Evolutionary conservation across 2,797 vertebrate species (phyloP), one percentile per base, ranked within the genome.

Genomic region (Silurus lanzhouensis): DNA sequence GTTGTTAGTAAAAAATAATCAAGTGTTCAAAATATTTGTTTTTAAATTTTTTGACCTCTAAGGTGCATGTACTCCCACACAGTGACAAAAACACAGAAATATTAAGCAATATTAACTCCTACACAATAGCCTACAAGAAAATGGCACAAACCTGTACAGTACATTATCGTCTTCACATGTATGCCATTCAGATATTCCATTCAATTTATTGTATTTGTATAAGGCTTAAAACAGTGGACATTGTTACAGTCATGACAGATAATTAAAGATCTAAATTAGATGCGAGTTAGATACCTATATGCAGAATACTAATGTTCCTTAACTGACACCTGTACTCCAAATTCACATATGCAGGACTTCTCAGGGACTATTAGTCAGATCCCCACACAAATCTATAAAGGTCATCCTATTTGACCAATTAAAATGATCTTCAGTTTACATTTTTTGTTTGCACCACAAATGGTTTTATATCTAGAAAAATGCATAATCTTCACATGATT

Each of bases 41-140:
- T 31, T 61, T 13, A 1, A n/a, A 57, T 63, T 63, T 22, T 25
- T 7, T 1, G 22, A 64, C 61, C 61, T 17, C 64, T 64, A 64
- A 48, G 61, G 64, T 48, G 61, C 38, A 7, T 31, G 48, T 64
- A 25, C 78, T 48, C 60, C 78, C 78, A 25, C 61, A 27, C 13
- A 25, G 44, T 8, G 15, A 66, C 6, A 66, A 48, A 17, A 64
- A 10, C 44, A 64, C 17, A 14, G 44, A 44, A 64, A 66, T 64
- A 80, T 66, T 80, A 46, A 63, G 58, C 77, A 63, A 25, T 64
- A 25, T 80, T 64, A 60, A 77, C 63, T 46, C 74, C 67, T 17
- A 31, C 61, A 67, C 5, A 66, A 10, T 8, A 38, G 20, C 27
- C 31, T 63, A 27, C 15, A 64, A 64, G 48, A 80, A 57, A 60